These are phyloP conservation scores for Gallinago paraguaiae DNA, from an alignment of 2,113 vertebrate genomes.

Conservation along the genomic window DNA sequence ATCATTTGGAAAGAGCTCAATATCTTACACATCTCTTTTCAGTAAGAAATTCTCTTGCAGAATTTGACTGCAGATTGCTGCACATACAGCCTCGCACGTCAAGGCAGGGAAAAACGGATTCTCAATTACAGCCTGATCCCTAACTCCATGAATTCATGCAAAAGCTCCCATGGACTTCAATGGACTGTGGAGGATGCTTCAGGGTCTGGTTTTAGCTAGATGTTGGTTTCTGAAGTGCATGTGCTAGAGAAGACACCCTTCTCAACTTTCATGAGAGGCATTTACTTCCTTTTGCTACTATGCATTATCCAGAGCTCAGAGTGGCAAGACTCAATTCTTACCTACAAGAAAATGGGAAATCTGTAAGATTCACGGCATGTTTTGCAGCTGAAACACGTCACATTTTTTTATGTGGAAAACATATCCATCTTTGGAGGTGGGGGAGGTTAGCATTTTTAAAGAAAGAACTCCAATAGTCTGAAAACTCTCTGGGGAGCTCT, in stretches of 20 bases:
- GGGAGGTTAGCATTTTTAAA: neutral
- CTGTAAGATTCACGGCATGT: neutral
- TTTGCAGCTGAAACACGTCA: neutral
- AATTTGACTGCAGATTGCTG: neutral
- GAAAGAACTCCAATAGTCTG: neutral
- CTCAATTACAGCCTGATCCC: neutral
- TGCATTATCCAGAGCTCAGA: too few relatives aligned
- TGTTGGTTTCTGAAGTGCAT: neutral
- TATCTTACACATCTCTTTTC: neutral
- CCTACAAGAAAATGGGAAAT: neutral
- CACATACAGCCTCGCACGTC: neutral
- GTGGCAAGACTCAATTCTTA: neutral
- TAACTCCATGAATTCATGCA: neutral
- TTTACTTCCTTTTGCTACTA: neutral
- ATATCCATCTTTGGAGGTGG: neutral
- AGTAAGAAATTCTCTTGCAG: neutral
- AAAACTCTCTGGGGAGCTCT: neutral
- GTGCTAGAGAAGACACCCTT: neutral
- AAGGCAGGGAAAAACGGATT: neutral
- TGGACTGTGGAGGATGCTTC: neutral
- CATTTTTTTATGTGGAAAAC: neutral
- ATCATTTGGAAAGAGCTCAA: conserved; percentile 36
- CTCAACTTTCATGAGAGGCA: neutral
- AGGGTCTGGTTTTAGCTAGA: neutral
- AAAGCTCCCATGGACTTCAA: neutral